phyloP scores from a whole-genome alignment of 2,888 invertebrate genomes.

The Automeris io region DNA sequence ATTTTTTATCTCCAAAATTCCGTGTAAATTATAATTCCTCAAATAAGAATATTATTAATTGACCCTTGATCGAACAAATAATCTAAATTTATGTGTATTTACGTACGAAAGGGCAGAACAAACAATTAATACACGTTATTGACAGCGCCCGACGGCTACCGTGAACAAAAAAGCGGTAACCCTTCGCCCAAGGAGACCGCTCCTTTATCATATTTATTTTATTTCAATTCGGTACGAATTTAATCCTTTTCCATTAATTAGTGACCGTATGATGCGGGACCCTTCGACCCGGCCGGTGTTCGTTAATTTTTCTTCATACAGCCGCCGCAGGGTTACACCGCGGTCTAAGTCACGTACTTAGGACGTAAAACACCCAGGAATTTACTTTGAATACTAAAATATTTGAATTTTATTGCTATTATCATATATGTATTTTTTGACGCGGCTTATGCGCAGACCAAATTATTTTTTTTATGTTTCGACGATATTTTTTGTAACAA shows the following conservation, averaged over 20 bases:
- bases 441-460: too few relatives aligned
- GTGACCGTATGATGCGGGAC: slow-evolving; percentile 67
- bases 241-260: slow-evolving; percentile 78
- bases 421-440: too few relatives aligned
- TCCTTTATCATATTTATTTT: slow-evolving; percentile 75
- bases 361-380: not conserved
- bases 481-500: too few relatives aligned
- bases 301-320: slow-evolving; percentile 67
- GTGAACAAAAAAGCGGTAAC: slow-evolving; percentile 20
- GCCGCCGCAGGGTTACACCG: slow-evolving; percentile 37
- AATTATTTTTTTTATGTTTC: too few relatives aligned
- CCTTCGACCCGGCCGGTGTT: slow-evolving; percentile 42
- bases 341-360: not conserved
- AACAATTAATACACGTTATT: slow-evolving; percentile 34
- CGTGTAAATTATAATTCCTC: slow-evolving; percentile 4
- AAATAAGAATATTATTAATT: slow-evolving; percentile 3
- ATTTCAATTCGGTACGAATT: slow-evolving; percentile 74
- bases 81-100: slow-evolving; percentile 17
- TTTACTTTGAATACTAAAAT: not conserved
- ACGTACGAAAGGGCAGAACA: slow-evolving; percentile 18
- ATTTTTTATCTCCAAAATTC: too few relatives aligned
- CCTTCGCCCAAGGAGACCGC: slow-evolving; percentile 39
- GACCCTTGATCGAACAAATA: not conserved
- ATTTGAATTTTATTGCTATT: too few relatives aligned
- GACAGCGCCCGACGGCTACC: slow-evolving; percentile 28